Evolutionary conservation across 2,888 invertebrate species (phyloP).

Genomic region (Drosophila tripunctata): DNA sequence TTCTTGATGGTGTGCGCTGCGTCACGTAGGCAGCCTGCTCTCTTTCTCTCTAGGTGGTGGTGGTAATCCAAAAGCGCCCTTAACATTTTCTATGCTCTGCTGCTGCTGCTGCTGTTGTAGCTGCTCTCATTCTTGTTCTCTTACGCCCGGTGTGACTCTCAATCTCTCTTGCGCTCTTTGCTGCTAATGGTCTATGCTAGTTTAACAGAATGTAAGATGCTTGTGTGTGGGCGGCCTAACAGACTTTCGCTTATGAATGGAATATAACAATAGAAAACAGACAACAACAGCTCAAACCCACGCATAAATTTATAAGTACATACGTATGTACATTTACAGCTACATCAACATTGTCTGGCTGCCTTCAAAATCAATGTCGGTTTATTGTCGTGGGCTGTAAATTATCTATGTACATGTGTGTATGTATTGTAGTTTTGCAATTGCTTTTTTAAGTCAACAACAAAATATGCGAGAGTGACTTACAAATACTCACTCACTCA

Average conservation of each 20-base stretch:
- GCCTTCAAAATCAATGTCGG: slow-evolving; percentile 75
- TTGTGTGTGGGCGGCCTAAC: slow-evolving; percentile 30
- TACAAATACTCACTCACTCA: slow-evolving; percentile 1
- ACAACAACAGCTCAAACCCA: slow-evolving; percentile 42
- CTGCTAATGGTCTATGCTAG: slow-evolving; percentile 30
- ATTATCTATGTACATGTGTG: too few species aligned
- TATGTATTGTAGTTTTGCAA: slow-evolving; percentile 28
- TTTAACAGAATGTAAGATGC: slow-evolving; percentile 12
- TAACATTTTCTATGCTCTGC: slow-evolving; percentile 48
- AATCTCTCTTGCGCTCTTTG: slow-evolving; percentile 8
- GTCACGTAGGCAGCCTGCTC: slow-evolving; percentile 61
- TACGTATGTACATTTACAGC: background rate
- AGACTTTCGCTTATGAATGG: slow-evolving; percentile 56
- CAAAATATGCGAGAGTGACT: slow-evolving; percentile 29
- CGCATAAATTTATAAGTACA: background rate
- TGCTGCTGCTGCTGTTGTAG: background rate
- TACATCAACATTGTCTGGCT: slow-evolving; percentile 31
- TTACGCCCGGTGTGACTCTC: too few species aligned
- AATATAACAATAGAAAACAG: slow-evolving; percentile 27
- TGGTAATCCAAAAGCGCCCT: slow-evolving; percentile 40
- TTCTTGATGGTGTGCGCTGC: slow-evolving; percentile 49
- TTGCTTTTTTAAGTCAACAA: slow-evolving; percentile 39
- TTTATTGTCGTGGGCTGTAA: slow-evolving; percentile 57
- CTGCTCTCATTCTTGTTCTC: slow-evolving; percentile 19
- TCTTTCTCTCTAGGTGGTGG: slow-evolving; percentile 2